Base-by-base conservation (phyloP, 2,113 vertebrate species). In the Lepidothrix coronata region DNA sequence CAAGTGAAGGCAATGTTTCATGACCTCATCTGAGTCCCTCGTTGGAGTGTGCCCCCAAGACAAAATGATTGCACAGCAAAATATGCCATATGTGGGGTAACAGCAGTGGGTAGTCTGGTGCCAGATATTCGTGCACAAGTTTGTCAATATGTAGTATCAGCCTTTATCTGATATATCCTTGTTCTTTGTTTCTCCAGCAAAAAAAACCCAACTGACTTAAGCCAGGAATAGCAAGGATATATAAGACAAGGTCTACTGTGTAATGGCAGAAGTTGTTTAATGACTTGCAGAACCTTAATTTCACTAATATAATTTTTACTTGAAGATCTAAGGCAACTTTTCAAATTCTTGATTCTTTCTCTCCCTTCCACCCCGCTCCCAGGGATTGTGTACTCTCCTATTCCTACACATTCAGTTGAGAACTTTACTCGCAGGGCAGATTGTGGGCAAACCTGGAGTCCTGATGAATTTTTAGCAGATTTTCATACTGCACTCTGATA, bases 1-100 rank as follows among this genome's bases (percentile, higher is more conserved):
- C 31, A n/a, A 55, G 57, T 0, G 0, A 58, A 37, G 54, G 41
- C 1, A 0, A 7, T 13, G 2, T 63, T 88, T 52, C 23, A 3
- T 18, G 33, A 62, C 63, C 18, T 84, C 33, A 33, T 59, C 30
- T 0, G 1, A 78, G 54, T 39, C n/a, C 51, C 71, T 61, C 54
- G 7, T 4, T 87, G 85, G 73, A 57, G 0, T 78, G 57, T 89
- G 35, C 82, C 76, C 76, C 70, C 28, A 25, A 12, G 44, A 78
- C 37, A 75, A 49, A 86, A 46, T 13, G 44, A 81, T 78, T 86
- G 82, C 75, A 18, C 23, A 41, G 62, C 35, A 68, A 91, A 92
- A 65, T 49, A 20, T 33, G 39, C 83, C 39, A 7, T 14, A 22
- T 54, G 63, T 88, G 65, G 52, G 77, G 65, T 68, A 91, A 93